Conservation (phyloP, 2,888 invertebrate genomes). For the Drosophila mimetica region DNA sequence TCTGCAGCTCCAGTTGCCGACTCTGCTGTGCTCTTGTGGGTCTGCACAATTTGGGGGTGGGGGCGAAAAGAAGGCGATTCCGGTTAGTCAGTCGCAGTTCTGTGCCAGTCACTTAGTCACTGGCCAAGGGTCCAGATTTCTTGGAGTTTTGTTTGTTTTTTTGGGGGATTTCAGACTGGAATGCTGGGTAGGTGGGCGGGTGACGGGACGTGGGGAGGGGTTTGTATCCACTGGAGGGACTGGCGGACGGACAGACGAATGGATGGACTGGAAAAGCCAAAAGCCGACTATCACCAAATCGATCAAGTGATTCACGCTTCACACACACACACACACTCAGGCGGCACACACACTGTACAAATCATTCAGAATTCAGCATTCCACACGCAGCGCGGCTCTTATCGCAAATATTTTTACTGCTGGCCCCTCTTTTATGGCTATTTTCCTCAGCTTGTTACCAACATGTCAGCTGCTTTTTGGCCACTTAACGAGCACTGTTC, state of each 20-base stretch:
- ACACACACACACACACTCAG: constrained; percentile 37
- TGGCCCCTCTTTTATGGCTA: constrained; percentile 28
- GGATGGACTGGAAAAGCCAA: constrained; percentile 18
- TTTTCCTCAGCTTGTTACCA: constrained; percentile 40
- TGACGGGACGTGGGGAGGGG: neutral
- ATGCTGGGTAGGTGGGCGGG: neutral
- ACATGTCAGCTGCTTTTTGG: constrained; percentile 14
- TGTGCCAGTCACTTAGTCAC: constrained; percentile 8
- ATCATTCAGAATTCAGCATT: constrained; percentile 33
- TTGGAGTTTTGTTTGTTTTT: no score
- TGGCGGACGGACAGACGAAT: neutral
- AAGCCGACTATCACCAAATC: constrained; percentile 55
- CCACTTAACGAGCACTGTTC: neutral
- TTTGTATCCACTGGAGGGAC: no score
- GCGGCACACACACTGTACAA: constrained; percentile 27
- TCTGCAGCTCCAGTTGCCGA: constrained; percentile 5
- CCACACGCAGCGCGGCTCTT: constrained; percentile 27
- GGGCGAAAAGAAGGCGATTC: constrained; percentile 1
- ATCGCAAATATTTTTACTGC: constrained; percentile 34
- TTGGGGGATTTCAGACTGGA: neutral
- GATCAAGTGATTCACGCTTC: constrained; percentile 69
- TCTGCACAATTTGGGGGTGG: neutral
- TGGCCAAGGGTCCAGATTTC: constrained; percentile 1
- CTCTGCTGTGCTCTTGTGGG: neutral
- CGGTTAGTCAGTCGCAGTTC: constrained; percentile 7